Base-by-base conservation (phyloP, 1,140 invertebrate species). In the Dufourea novaeangliae region DNA sequence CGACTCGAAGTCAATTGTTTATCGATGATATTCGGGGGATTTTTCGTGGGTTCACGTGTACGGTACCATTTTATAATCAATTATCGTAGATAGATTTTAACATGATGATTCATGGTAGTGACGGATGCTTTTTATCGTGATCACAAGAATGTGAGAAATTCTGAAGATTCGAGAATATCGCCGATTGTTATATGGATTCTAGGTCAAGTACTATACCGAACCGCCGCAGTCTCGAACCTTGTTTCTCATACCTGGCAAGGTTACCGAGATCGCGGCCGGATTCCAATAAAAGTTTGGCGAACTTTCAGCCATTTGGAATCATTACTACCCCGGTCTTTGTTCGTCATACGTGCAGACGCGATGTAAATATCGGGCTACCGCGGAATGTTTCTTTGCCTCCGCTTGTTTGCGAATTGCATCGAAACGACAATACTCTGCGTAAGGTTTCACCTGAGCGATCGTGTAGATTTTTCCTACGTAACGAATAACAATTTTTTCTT, bases 211-310 rank as follows among this genome's bases (percentile, higher is more conserved):
- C 76, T 82, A 68, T 79, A 79, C 34, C 39, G 61, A 22, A 22
- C 29, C 62, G 62, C n/a, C n/a, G n/a, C n/a, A 84, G 77, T 69
- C 79, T 81, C 78, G 82, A 82, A 79, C 68, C 69, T 78, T 70
- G 69, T 73, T 78, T 85, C 85, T 84, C 78, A 78, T 84, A 79
- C 62, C 73, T 70, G 85, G 78, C 85, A 86, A 86, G 85, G 85
- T 86, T 78, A 80, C 78, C 57, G 76, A 75, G 66, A 81, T 66
- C 78, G 84, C 83, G 83, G 80, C 82, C 77, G 50, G 78, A 83
- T 85, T 86, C 85, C 80, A 86, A 86, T 83, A 85, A 86, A 85
- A 80, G 77, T 84, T 82, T 86, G 83, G 80, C 84, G 72, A 57
- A 82, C 72, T 79, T 66, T 59, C 73, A 70, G 70, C 50, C 74